A percentile compares a stretch with the other conserved stretches of the same genome.
Evolutionary conservation across 2,888 invertebrate species (phyloP).

Genomic region (Nymphalis c-album): DNA sequence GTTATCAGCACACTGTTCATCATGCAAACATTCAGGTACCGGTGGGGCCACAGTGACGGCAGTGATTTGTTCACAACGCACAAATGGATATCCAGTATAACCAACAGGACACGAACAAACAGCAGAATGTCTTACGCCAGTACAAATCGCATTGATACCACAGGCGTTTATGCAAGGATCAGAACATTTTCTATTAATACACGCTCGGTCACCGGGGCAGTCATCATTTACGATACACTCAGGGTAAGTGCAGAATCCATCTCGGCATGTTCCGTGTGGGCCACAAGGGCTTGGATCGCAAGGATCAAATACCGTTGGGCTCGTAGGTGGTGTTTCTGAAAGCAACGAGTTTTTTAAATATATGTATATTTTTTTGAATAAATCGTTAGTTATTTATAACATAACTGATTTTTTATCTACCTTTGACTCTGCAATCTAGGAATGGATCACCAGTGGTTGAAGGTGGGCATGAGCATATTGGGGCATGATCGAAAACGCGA

Average conservation of each 20-base stretch:
- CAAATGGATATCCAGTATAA: conserved; percentile 89
- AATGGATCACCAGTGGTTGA: conserved; percentile 90
- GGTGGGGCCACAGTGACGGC: conserved; percentile 69
- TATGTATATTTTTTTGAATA: not conserved
- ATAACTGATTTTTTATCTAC: conserved; percentile 41
- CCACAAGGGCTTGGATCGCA: conserved; percentile 88
- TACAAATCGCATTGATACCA: conserved; percentile 92
- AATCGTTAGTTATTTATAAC: not conserved
- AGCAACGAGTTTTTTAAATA: conserved; percentile 21
- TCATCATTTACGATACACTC: conserved; percentile 94
- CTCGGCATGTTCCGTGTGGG: conserved; percentile 85
- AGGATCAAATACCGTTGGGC: conserved; percentile 76
- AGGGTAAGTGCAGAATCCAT: conserved; percentile 86
- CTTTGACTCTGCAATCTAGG: conserved; percentile 80
- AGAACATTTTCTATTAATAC: conserved; percentile 90
- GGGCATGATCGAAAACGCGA: conserved; percentile 80
- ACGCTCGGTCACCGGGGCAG: conserved; percentile 90
- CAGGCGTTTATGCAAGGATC: conserved; percentile 92
- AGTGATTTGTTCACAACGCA: conserved; percentile 83
- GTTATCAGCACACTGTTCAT: conserved; percentile 90
- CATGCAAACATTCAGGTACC: conserved; percentile 87
- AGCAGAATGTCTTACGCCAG: conserved; percentile 86
- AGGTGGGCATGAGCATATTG: conserved; percentile 88
- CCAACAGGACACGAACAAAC: conserved; percentile 90
- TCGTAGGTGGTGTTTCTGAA: conserved; percentile 49